Conservation (phyloP, 2,797 vertebrate genomes). For the Hippocampus kuda region DNA sequence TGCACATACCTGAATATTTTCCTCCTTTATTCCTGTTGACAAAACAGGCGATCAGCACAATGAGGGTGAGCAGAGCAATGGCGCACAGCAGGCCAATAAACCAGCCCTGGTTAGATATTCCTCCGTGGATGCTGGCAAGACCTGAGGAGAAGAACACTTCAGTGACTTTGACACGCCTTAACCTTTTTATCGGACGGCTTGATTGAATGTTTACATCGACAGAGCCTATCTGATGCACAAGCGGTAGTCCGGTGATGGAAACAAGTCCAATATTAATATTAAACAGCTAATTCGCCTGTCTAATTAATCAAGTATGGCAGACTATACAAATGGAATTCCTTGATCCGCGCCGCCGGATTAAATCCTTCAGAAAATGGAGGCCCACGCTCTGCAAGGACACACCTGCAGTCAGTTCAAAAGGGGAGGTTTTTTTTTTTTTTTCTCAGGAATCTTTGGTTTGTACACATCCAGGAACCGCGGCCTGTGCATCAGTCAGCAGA, state of each 20-base stretch:
- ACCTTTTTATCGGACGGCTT: constrained; percentile 52
- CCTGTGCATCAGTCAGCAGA: neutral
- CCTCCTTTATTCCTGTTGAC: constrained; percentile 96
- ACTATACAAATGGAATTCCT: constrained; percentile 63
- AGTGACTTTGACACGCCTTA: constrained; percentile 59
- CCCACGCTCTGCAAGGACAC: constrained; percentile 42
- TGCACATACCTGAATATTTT: constrained; percentile 88
- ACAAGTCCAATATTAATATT: constrained; percentile 62
- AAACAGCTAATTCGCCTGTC: constrained; percentile 67
- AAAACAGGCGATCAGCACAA: constrained; percentile 86
- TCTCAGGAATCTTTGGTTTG: neutral
- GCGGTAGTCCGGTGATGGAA: constrained; percentile 36
- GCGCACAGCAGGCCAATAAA: constrained; percentile 97
- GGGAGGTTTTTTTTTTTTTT: constrained; percentile 13
- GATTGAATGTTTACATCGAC: constrained; percentile 63
- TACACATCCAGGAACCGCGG: neutral
- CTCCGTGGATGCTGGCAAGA: constrained; percentile 78
- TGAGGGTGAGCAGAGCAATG: constrained; percentile 84
- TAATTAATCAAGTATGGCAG: constrained; percentile 64
- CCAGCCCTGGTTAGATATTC: constrained; percentile 93
- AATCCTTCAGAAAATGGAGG: constrained; percentile 39
- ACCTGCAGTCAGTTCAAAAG: neutral
- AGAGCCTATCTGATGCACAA: constrained; percentile 39
- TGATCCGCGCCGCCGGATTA: constrained; percentile 36
- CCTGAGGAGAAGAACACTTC: constrained; percentile 64